Conservation (phyloP, 2,888 invertebrate genomes). For the Chaetoderma sp. region DNA sequence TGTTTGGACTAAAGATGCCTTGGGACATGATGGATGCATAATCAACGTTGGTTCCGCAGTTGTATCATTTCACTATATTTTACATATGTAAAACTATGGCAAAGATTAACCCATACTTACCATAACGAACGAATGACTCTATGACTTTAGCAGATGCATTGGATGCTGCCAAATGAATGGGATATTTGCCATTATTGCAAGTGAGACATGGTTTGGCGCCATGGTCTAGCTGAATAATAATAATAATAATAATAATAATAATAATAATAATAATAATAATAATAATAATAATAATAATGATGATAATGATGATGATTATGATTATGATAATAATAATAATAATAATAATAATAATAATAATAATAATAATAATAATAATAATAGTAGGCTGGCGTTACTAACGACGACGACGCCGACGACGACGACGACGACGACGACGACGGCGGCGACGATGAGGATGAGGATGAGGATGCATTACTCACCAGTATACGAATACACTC, state of each 20-base stretch:
- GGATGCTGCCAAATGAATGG: constrained; percentile 91
- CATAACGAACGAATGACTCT: constrained; percentile 86
- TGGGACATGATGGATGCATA: too few species aligned
- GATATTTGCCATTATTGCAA: constrained; percentile 90
- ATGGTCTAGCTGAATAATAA: constrained; percentile 78
- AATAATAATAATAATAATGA: not conserved
- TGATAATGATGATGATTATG: not conserved
- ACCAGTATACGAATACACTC: constrained; percentile 86
- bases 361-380: too few species aligned
- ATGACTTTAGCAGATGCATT: constrained; percentile 88
- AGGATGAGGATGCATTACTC: constrained; percentile 45
- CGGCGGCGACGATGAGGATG: too few species aligned
- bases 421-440: too few species aligned
- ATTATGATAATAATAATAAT: too few species aligned
- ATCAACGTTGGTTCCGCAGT: too few species aligned
- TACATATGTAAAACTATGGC: not conserved
- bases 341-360: too few species aligned
- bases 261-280: not conserved
- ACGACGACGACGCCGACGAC: too few species aligned
- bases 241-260: not conserved
- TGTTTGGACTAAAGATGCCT: too few species aligned
- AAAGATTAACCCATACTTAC: constrained; percentile 61
- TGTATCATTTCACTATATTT: too few species aligned
- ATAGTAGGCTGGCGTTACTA: too few species aligned
- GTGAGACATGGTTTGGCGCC: constrained; percentile 82